Evolutionary conservation across 2,113 vertebrate genomes (phyloP).

Genomic region (Trachemys scripta): DNA sequence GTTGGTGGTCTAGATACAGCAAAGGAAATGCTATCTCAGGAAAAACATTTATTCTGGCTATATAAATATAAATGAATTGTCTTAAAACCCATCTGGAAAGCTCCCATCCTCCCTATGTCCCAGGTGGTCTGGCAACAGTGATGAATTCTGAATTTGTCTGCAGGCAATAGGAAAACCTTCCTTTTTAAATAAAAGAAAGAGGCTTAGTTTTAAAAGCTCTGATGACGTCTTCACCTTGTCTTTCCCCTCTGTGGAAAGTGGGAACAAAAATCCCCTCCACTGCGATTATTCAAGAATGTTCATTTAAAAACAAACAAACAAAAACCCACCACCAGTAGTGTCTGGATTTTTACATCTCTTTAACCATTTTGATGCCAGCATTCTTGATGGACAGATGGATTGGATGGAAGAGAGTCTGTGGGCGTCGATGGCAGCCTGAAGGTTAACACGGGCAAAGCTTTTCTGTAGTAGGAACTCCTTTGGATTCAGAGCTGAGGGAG

Average conservation of each 20-base stretch:
- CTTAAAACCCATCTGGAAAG: conserved; percentile 76
- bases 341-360: conserved; percentile 3
- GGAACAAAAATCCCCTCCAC: conserved; percentile 40
- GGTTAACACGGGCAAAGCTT: conserved; percentile 50
- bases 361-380: conserved; percentile 17
- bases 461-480: conserved; percentile 36
- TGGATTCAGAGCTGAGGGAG: background rate
- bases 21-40: conserved; percentile 75
- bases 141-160: conserved; percentile 69
- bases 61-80: conserved; percentile 80
- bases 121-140: conserved; percentile 74
- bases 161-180: conserved; percentile 56
- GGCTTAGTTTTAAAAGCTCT: conserved; percentile 9
- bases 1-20: conserved; percentile 81
- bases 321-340: background rate
- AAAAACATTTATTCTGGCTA: conserved; percentile 78
- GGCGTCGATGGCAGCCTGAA: conserved; percentile 7
- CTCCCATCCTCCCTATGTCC: conserved; percentile 64
- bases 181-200: conserved; percentile 51
- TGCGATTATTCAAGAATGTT: conserved; percentile 14
- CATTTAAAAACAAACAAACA: background rate
- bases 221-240: conserved; percentile 37
- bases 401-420: background rate
- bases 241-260: conserved; percentile 37
- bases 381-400: conserved; percentile 47